Evolutionary conservation across 92 coral and sea anemone species (phyloP), one percentile per base, ranked within the genome.

Genomic region (Palythoa grandis): DNA sequence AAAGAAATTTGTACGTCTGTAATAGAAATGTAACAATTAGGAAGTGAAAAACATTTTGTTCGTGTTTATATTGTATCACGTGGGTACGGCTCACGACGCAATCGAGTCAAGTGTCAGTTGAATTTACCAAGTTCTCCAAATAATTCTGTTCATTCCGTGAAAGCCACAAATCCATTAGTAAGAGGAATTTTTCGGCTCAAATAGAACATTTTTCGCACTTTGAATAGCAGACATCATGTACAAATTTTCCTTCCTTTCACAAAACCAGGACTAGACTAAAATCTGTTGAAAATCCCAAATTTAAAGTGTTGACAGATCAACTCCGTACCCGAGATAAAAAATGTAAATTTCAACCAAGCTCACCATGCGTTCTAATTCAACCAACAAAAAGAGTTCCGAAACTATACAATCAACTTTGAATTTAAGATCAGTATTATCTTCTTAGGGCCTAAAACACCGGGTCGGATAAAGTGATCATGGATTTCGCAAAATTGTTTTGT

Each of bases 61-160:
- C 50, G 72, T 67, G 85, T 80, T 66, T 80, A 65, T 47, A 23
- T 47, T 67, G 43, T 48, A 47, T 63, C 74, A 66, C 85, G 40
- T 48, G 11, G 14, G 58, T 43, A 2, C 7, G 56, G 37, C 20
- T 22, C 20, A 48, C 39, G 70, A 57, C 83, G 71, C 58, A n/a
- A 40, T 65, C 35, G 35, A 29, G 53, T n/a, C 57, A n/a, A 40
- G 47, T 29, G 73, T 29, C 17, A 6, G 4, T 40, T 69, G 47
- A 69, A 69, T 11, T 50, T n/a, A 38, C 10, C 15, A 72, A 72
- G 53, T 58, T 58, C 65, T 15, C 20, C 12, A 29, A 29, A 29
- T 29, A 0, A 29, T 14, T 14, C 65, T 58, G 19, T 58, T 58
- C 4, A 15, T 58, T 15, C 5, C 16, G 8, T 10, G 37, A 72